phyloP scores from a whole-genome alignment of 1,140 invertebrate genomes.

The Nephila pilipes region DNA sequence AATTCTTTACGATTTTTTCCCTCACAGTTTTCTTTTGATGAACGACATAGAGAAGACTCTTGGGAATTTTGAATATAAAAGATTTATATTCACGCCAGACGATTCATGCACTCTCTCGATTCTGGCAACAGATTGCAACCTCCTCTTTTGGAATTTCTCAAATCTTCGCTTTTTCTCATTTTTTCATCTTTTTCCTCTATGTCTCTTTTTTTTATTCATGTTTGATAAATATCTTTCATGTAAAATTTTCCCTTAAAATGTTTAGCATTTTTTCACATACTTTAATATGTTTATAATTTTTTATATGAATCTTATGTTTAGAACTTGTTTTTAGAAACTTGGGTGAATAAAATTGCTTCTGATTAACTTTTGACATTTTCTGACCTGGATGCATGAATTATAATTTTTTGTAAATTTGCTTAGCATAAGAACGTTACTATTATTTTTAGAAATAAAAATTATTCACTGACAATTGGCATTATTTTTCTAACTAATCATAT shows the following conservation, averaged over 20 bases:
- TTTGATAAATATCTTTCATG: constrained; percentile 2
- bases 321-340: neutral
- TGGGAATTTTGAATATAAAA: constrained; percentile 24
- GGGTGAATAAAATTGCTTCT: neutral
- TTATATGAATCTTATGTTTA: neutral
- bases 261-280: neutral
- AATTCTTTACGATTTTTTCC: neutral
- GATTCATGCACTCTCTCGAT: neutral
- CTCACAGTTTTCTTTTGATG: constrained; percentile 19
- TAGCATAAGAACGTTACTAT: too few species aligned
- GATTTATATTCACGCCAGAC: constrained; percentile 6
- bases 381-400: neutral
- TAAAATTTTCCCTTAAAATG: neutral
- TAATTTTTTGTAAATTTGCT: neutral
- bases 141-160: neutral
- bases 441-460: too few species aligned
- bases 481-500: too few species aligned
- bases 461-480: too few species aligned
- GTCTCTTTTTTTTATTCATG: neutral
- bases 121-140: constrained; percentile 26
- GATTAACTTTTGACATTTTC: neutral
- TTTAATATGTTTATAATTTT: neutral
- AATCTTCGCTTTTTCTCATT: neutral
- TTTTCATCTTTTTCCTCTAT: neutral
- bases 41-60: neutral